phyloP scores from a whole-genome alignment of 1,140 invertebrate genomes.

The Neoseiulus cucumeris region DNA sequence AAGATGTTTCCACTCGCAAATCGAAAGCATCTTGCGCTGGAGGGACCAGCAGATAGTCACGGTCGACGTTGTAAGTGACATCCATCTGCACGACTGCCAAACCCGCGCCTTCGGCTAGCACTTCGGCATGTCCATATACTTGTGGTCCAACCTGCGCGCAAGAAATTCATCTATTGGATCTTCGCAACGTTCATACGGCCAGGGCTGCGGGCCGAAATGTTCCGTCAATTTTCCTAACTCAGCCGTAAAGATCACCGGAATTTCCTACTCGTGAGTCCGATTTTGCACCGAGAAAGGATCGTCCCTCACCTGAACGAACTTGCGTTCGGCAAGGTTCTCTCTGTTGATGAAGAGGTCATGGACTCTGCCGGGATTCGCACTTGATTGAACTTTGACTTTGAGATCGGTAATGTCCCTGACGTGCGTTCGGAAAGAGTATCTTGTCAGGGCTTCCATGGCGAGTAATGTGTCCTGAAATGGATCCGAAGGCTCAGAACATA shows the following conservation, averaged over 20 bases:
- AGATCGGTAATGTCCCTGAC: slow-evolving; percentile 38
- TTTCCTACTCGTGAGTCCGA: no score
- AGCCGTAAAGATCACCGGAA: no score
- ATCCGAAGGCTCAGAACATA: no score
- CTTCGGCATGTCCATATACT: slow-evolving; percentile 37
- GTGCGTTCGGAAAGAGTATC: slow-evolving; percentile 36
- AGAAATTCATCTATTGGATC: no score
- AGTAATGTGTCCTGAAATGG: slow-evolving; percentile 35
- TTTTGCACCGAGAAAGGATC: neutral
- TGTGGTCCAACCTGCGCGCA: slow-evolving; percentile 26
- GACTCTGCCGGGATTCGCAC: slow-evolving; percentile 22
- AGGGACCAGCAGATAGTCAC: slow-evolving; percentile 30
- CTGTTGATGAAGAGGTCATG: slow-evolving; percentile 23
- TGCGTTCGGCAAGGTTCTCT: slow-evolving; percentile 20
- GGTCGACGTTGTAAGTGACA: slow-evolving; percentile 37
- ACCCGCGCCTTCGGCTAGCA: slow-evolving; percentile 35
- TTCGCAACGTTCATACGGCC: no score
- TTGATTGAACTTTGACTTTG: slow-evolving; percentile 29
- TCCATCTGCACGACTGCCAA: slow-evolving; percentile 37
- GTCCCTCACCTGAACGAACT: slow-evolving; percentile 20
- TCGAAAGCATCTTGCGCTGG: slow-evolving; percentile 32
- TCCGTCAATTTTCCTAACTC: no score
- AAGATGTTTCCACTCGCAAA: slow-evolving; percentile 27
- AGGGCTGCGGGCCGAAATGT: no score
- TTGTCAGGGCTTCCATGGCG: slow-evolving; percentile 37